These are phyloP conservation scores for Whitmania pigra DNA, from an alignment of 1,140 invertebrate genomes.

Conservation along the genomic window DNA sequence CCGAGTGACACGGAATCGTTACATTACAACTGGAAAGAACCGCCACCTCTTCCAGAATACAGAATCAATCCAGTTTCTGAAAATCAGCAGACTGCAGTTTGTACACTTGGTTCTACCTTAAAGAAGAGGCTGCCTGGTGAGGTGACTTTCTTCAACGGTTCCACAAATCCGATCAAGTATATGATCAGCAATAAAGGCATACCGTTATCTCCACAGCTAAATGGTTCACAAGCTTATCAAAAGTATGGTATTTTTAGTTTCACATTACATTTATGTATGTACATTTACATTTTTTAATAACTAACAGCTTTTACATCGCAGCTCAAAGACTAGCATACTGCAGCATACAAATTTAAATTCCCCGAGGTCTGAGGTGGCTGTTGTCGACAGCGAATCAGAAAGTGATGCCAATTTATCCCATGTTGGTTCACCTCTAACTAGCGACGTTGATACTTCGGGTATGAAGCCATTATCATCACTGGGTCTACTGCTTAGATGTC, in stretches of 20 bases:
- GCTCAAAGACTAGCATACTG: background rate
- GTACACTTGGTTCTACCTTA: background rate
- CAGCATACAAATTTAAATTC: background rate
- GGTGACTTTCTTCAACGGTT: background rate
- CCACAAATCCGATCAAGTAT: background rate
- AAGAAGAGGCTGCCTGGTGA: background rate
- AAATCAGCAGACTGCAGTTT: background rate
- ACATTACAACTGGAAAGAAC: background rate
- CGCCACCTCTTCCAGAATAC: background rate
- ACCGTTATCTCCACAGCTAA: background rate
- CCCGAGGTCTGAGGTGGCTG: constrained; percentile 1
- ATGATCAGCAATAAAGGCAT: background rate
- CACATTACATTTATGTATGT: background rate
- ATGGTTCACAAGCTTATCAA: background rate
- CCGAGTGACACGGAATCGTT: background rate
- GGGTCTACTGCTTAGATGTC: too few species aligned
- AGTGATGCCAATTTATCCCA: background rate
- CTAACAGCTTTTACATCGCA: background rate
- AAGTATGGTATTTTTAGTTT: background rate
- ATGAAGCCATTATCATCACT: too few species aligned
- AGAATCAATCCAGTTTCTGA: too few species aligned
- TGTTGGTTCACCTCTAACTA: too few species aligned
- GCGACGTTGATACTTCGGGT: too few species aligned
- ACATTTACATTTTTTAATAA: too few species aligned
- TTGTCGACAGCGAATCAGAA: background rate